Conservation (phyloP, 1,140 invertebrate genomes). For the Drosophila lowei region DNA sequence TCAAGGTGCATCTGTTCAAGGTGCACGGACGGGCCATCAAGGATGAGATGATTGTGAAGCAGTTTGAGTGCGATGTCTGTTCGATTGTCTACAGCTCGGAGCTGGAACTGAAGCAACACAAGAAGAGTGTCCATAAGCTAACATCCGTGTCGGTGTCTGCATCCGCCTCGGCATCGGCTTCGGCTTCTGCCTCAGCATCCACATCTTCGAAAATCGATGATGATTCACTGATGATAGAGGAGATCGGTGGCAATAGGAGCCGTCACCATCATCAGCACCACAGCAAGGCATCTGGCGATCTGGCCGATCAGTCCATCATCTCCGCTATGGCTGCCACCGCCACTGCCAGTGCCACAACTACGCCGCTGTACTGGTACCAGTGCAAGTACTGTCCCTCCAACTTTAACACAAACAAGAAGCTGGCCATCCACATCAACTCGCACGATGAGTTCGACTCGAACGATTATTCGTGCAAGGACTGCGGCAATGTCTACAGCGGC, state of each 20-base stretch:
- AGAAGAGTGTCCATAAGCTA: slow-evolving; percentile 59
- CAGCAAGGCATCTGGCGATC: slow-evolving; percentile 18
- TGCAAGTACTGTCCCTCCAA: slow-evolving; percentile 82
- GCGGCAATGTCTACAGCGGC: slow-evolving; percentile 82
- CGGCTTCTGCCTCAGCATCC: background rate
- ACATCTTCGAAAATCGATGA: slow-evolving; percentile 29
- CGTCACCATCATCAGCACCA: background rate
- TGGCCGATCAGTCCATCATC: slow-evolving; percentile 12
- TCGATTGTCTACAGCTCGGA: slow-evolving; percentile 79
- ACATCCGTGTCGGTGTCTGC: slow-evolving; percentile 21
- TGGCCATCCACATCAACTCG: slow-evolving; percentile 82
- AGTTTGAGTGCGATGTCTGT: slow-evolving; percentile 82
- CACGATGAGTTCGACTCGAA: slow-evolving; percentile 82
- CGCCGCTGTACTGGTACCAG: slow-evolving; percentile 80
- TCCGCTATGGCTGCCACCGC: slow-evolving; percentile 2
- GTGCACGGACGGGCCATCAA: slow-evolving; percentile 75
- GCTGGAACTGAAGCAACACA: slow-evolving; percentile 69
- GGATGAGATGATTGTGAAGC: slow-evolving; percentile 78
- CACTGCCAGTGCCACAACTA: background rate
- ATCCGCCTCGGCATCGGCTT: background rate
- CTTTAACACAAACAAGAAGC: slow-evolving; percentile 82
- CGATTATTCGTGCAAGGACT: slow-evolving; percentile 83
- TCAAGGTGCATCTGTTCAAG: slow-evolving; percentile 83
- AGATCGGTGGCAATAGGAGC: background rate
- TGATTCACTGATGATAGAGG: slow-evolving; percentile 3